Evolutionary conservation across 2,797 vertebrate genomes (phyloP), one percentile per base, ranked within the genome.

Genomic region (Megalops cyprinoides): DNA sequence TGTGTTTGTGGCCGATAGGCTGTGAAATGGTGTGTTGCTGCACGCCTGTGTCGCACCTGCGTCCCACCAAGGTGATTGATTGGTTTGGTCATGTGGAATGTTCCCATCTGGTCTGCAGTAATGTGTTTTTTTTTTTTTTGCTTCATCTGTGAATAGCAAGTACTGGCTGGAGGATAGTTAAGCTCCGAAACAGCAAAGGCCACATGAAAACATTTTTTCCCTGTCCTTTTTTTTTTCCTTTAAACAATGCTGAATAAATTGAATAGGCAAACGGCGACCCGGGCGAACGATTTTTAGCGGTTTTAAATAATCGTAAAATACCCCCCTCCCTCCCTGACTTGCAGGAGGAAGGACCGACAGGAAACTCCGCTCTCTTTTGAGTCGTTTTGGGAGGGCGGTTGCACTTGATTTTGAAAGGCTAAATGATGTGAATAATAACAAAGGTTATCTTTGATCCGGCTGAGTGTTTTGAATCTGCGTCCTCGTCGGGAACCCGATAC

Each of bases 31-130:
- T 98, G 98, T 98, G 97, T 97, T 97, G 97, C 97, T 95, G 95
- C 95, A 95, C 97, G 97, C 96, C 98, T 99, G 98, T 97, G 96
- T 95, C 96, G 97, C 98, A 99, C 98, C 98, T 99, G 98, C 96
- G 97, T 96, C 97, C 96, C 97, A 95, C 95, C 87, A 93, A 95
- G 95, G 96, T 98, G 98, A 99, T 99, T 97, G 98, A 99, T 99
- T 98, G 98, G 97, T 98, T 98, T 98, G 98, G 97, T 99, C 98
- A 99, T 99, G 98, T 99, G 98, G 97, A 99, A 99, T 99, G 98
- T 98, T 97, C 98, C 98, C 98, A 99, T 98, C 98, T 99, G 98
- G 95, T 98, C 97, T 89, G 90, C 96, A 97, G 97, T 98, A 98
- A 98, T 98, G 96, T 94, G 94, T 94, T 93, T 95, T 93, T 94